Evolutionary conservation across 2,797 vertebrate genomes (phyloP).

Genomic region (Alosa sapidissima): DNA sequence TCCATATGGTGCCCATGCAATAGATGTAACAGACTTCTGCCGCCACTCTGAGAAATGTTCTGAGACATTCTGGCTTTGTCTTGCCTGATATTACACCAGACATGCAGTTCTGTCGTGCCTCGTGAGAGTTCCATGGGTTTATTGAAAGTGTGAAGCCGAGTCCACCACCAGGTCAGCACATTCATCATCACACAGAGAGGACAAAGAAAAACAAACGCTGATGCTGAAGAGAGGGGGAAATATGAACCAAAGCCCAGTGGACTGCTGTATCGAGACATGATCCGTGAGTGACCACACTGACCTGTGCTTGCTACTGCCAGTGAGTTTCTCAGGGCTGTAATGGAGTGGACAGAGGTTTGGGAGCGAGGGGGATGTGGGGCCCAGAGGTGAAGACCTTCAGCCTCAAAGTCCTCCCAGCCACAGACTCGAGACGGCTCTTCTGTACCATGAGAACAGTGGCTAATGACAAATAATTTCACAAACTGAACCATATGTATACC

Average conservation of each 20-base stretch:
- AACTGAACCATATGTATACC: not conserved
- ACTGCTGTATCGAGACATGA: not conserved
- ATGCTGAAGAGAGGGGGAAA: constrained; percentile 6
- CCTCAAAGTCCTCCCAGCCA: not conserved
- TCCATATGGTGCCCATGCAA: not conserved
- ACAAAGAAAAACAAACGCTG: constrained; percentile 46
- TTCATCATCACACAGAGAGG: constrained; percentile 47
- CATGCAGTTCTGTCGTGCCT: not conserved
- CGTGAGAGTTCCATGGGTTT: constrained; percentile 40
- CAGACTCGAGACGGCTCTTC: not conserved
- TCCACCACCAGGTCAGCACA: constrained; percentile 47
- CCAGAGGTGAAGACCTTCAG: not conserved
- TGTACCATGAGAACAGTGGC: not conserved
- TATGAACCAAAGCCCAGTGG: not conserved
- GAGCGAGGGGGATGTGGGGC: not conserved
- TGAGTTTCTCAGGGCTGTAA: not conserved
- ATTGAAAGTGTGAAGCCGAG: constrained; percentile 45
- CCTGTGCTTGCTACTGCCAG: not conserved
- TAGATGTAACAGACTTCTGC: not conserved
- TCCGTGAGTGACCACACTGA: constrained; percentile 4
- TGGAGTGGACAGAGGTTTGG: not conserved
- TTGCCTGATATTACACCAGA: not conserved
- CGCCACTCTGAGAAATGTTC: not conserved
- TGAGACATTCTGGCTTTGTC: not conserved
- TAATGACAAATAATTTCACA: not conserved